Conservation (phyloP, 2,797 vertebrate species). For the Gouania willdenowi region DNA sequence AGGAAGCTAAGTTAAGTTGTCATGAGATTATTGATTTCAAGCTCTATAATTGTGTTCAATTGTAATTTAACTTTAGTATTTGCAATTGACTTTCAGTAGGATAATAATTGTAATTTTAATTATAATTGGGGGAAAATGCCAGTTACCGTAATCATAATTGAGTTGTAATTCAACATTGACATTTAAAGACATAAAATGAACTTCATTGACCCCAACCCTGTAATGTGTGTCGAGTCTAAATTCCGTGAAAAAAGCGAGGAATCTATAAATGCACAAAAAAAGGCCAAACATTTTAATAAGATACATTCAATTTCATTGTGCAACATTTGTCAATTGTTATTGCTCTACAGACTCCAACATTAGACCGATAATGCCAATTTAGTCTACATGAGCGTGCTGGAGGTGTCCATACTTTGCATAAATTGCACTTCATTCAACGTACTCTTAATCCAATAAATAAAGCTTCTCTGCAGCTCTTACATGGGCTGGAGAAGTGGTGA, state of each 20-base stretch:
- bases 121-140: too few species aligned
- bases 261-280: conserved; percentile 36
- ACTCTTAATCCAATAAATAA: conserved; percentile 82
- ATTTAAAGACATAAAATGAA: too few species aligned
- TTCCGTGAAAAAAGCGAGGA: conserved; percentile 39
- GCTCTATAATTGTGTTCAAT: too few species aligned
- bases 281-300: conserved; percentile 76
- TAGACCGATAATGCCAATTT: conserved; percentile 62
- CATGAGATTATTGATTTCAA: too few species aligned
- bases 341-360: conserved; percentile 55
- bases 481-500: conserved; percentile 55
- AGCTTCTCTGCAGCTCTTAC: conserved; percentile 60
- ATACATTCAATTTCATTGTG: conserved; percentile 85
- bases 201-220: too few species aligned
- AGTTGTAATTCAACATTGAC: too few species aligned
- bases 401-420: conserved; percentile 53
- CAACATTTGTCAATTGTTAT: conserved; percentile 73
- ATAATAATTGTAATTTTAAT: too few species aligned
- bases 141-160: too few species aligned
- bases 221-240: background rate
- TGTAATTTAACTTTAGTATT: too few species aligned
- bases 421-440: conserved; percentile 79
- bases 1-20: too few species aligned
- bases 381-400: conserved; percentile 49
- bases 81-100: too few species aligned